These are phyloP conservation scores for Polyommatus icarus DNA, from an alignment of 2,888 invertebrate species.

Conservation along the genomic window DNA sequence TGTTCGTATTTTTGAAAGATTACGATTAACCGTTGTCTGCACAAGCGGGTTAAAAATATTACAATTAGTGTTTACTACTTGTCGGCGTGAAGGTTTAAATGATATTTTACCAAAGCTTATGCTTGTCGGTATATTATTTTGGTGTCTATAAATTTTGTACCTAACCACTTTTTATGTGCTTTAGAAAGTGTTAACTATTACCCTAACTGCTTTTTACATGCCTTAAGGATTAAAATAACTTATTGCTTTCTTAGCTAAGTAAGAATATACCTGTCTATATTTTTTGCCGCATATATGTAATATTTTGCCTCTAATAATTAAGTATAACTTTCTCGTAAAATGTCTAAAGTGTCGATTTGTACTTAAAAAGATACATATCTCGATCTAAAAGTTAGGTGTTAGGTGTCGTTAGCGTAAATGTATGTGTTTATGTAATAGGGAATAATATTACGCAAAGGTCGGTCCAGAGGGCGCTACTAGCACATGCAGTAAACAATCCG, in stretches of 20 bases:
- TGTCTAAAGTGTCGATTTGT: slow-evolving; percentile 19
- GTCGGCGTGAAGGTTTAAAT: background rate
- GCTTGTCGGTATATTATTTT: background rate
- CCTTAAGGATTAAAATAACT: background rate
- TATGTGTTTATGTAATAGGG: background rate
- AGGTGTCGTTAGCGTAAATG: background rate
- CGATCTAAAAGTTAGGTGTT: background rate
- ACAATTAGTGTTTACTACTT: background rate
- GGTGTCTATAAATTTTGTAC: background rate
- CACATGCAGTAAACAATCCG: too few relatives aligned
- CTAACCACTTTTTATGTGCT: background rate
- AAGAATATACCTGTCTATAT: background rate
- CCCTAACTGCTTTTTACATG: background rate
- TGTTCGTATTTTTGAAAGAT: too few relatives aligned
- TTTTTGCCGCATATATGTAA: background rate
- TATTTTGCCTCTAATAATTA: background rate
- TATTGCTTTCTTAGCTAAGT: background rate
- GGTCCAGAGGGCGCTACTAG: too few relatives aligned
- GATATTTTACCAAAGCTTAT: background rate
- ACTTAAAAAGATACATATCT: slow-evolving; percentile 29
- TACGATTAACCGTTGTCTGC: too few relatives aligned
- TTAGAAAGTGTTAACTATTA: background rate
- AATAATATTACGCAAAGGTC: too few relatives aligned
- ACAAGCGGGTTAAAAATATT: background rate
- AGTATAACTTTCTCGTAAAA: background rate